Evolutionary conservation across 2,797 vertebrate genomes (phyloP).

Genomic region (Hydrophis major): DNA sequence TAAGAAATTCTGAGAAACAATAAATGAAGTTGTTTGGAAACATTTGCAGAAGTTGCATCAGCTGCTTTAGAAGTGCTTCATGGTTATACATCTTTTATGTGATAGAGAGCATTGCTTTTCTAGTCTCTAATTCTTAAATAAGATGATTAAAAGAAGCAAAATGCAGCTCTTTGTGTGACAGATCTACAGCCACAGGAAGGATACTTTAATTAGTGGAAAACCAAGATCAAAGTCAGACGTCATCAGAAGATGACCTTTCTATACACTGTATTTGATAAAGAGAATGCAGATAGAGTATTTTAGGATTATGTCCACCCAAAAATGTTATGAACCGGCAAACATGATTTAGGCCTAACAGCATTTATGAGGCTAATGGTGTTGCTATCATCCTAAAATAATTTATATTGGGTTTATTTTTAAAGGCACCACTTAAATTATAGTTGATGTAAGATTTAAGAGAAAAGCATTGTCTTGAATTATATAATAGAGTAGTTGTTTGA

Average conservation of each 20-base stretch:
- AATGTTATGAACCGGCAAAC: conserved; percentile 21
- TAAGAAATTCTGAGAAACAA: neutral
- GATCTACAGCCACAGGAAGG: neutral
- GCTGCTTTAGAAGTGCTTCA: neutral
- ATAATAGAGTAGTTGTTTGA: conserved; percentile 5
- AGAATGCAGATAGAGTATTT: conserved; percentile 22
- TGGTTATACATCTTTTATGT: neutral
- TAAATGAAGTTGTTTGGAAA: neutral
- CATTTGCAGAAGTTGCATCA: conserved; percentile 6
- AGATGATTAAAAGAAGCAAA: neutral
- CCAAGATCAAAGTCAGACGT: conserved; percentile 8
- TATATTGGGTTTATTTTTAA: conserved; percentile 35
- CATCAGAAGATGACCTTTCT: conserved; percentile 27
- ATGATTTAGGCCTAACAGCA: conserved; percentile 15
- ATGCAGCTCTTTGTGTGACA: neutral
- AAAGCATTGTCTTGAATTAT: conserved; percentile 12
- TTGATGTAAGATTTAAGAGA: conserved; percentile 2
- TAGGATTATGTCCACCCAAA: conserved; percentile 34
- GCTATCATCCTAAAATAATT: conserved; percentile 17
- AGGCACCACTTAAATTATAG: conserved; percentile 12
- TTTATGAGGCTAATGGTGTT: conserved; percentile 30
- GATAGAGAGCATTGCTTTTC: neutral
- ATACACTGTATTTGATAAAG: conserved; percentile 47
- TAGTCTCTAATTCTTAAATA: conserved; percentile 12
- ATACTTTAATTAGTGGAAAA: conserved; percentile 50